Evolutionary conservation across 2,888 invertebrate species (phyloP), one percentile per base, ranked within the genome.

Genomic region (Hirtodrosophila duncani): DNA sequence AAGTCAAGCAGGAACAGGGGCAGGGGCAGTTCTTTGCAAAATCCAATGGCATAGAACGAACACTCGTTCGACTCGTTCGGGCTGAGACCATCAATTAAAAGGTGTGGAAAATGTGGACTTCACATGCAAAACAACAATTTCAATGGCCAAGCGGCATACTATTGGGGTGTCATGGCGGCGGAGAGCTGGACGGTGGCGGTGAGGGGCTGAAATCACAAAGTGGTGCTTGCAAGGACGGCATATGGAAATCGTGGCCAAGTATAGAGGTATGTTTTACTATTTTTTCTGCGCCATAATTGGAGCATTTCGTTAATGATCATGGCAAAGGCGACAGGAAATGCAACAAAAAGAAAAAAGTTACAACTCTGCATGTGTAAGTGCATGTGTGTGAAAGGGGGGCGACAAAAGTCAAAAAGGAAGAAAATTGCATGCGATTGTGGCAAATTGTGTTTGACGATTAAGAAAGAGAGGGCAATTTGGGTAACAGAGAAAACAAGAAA

Each of bases 391-490:
- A 14, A 17, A 29, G 7, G 18, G 8, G 18, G 30, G 10, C 33
- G 13, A 29, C 31, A 49, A 24, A 10, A 13, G 38, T 31, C 33
- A 42, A 42, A 55, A 70, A 60, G 57, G 51, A 53, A 65, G 45
- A 27, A 59, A 64, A 67, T 70, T 65, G 67, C 67, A 63, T 67
- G 63, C 61, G 65, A 58, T 61, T 77, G n/a, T n/a, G 45, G 78
- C 58, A 70, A 71, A 72, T 69, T 53, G 58, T 53, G 58, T 59
- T 63, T 68, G 63, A 80, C 69, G 63, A 80, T 69, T 82, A 68
- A 78, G 83, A 81, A 81, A 77, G 83, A 81, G 83, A 82, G 63
- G 72, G 75, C 58, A 50, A 48, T 44, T 48, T 30, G 37, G 56
- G 26, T 24, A 18, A 23, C 34, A 29, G 14, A 31, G 24, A 11